phyloP scores from a whole-genome alignment of 2,113 vertebrate genomes.

The Laterallus jamaicensis region DNA sequence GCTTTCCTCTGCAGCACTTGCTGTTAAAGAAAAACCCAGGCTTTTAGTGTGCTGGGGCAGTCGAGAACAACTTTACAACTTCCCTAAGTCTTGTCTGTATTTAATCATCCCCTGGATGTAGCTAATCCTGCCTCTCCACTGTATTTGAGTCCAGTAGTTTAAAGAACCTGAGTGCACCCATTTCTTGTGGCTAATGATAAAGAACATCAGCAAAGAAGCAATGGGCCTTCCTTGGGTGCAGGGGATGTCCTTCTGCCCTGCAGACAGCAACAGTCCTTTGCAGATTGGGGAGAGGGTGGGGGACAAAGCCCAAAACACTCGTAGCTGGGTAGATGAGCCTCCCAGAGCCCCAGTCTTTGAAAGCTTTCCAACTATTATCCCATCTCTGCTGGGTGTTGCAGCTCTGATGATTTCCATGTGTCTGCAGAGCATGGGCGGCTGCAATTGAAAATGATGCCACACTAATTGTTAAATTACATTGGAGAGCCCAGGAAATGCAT shows the following conservation, averaged over 20 bases:
- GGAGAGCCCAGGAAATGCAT: constrained; percentile 23
- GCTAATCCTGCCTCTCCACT: background rate
- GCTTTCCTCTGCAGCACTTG: background rate
- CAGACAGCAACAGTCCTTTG: background rate
- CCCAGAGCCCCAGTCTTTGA: background rate
- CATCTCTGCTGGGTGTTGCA: background rate
- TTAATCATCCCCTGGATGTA: background rate
- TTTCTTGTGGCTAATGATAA: rapidly evolving
- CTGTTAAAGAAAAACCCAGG: rapidly evolving
- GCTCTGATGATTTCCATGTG: background rate
- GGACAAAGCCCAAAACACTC: rapidly evolving
- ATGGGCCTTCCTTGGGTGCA: background rate
- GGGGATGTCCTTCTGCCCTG: background rate
- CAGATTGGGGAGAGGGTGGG: background rate
- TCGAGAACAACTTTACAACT: background rate
- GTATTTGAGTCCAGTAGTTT: background rate
- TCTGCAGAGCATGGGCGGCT: constrained; percentile 4
- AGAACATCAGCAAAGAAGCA: rapidly evolving
- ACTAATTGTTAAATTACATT: background rate
- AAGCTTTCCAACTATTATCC: background rate
- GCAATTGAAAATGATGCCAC: background rate
- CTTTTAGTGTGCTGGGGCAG: background rate
- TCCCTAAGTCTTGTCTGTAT: background rate
- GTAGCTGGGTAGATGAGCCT: background rate
- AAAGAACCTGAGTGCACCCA: rapidly evolving